phyloP scores from a whole-genome alignment of 2,888 invertebrate species.

The Trissolcus brochymenae region DNA sequence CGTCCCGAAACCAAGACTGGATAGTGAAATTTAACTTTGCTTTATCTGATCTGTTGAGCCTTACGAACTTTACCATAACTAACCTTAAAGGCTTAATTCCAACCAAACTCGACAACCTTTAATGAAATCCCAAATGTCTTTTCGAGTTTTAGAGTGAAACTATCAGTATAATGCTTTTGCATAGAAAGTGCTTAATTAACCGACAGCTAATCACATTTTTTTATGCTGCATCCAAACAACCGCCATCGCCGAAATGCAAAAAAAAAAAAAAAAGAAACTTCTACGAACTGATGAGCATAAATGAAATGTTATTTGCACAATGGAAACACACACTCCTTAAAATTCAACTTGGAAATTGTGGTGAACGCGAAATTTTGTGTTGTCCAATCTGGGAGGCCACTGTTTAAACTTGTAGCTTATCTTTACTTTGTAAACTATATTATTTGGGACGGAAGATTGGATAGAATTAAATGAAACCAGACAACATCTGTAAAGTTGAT shows the following conservation, averaged over 20 bases:
- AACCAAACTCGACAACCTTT: slow-evolving; percentile 26
- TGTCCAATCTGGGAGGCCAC: too few species aligned
- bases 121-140: slow-evolving; percentile 13
- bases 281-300: too few species aligned
- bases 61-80: slow-evolving; percentile 38
- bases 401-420: neutral
- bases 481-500: slow-evolving; percentile 13
- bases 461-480: slow-evolving; percentile 14
- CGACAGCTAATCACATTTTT: too few species aligned
- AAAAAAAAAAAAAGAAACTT: too few species aligned
- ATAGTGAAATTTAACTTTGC: slow-evolving; percentile 27
- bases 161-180: slow-evolving; percentile 1
- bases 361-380: too few species aligned
- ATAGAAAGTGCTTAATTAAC: neutral
- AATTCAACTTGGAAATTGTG: too few species aligned
- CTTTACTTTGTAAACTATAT: slow-evolving; percentile 3
- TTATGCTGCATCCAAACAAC: too few species aligned
- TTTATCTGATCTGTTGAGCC: slow-evolving; percentile 23
- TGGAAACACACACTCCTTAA: too few species aligned
- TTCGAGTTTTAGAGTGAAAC: slow-evolving; percentile 1
- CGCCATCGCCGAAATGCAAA: too few species aligned
- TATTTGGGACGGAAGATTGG: slow-evolving; percentile 14
- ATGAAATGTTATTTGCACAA: too few species aligned
- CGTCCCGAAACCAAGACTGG: slow-evolving; percentile 7
- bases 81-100: slow-evolving; percentile 34